These are phyloP conservation scores for Abramis brama DNA, from an alignment of 2,113 vertebrate genomes.

Conservation along the genomic window DNA sequence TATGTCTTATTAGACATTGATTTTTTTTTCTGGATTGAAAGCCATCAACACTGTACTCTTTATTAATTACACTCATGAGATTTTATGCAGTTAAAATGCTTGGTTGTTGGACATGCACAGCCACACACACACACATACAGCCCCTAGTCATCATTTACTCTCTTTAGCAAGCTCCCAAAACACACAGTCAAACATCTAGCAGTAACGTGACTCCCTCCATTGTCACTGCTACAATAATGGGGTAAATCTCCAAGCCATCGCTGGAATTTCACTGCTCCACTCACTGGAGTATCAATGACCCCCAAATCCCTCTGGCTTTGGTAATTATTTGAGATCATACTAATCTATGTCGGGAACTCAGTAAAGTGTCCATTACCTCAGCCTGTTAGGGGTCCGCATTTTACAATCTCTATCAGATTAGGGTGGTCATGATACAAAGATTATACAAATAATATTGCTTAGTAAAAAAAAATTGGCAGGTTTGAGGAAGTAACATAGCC, in stretches of 20 bases:
- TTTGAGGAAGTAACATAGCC: neutral
- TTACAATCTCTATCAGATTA: neutral
- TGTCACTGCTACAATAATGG: slow-evolving; percentile 42
- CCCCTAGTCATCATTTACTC: slow-evolving; percentile 3
- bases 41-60: slow-evolving; percentile 36
- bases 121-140: slow-evolving; percentile 25
- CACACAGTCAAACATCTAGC: slow-evolving; percentile 6
- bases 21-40: slow-evolving; percentile 56
- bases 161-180: neutral
- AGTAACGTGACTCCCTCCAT: slow-evolving; percentile 14
- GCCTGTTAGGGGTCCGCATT: slow-evolving; percentile 22
- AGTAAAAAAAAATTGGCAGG: neutral
- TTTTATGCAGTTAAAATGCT: neutral
- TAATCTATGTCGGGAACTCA: slow-evolving; percentile 23
- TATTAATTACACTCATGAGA: slow-evolving; percentile 50
- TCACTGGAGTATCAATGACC: slow-evolving; percentile 30
- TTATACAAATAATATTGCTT: neutral
- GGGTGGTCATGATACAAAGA: neutral
- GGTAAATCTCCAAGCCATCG: neutral
- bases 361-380: slow-evolving; percentile 27
- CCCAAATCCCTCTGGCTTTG: slow-evolving; percentile 18
- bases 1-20: slow-evolving; percentile 59
- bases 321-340: slow-evolving; percentile 42
- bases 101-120: neutral
- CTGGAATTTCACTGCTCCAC: slow-evolving; percentile 19